Percentiles rank a stretch among this genome's conserved stretches.
Evolutionary conservation across 2,888 invertebrate genomes (phyloP).

Genomic region (Synanthedon vespiformis): DNA sequence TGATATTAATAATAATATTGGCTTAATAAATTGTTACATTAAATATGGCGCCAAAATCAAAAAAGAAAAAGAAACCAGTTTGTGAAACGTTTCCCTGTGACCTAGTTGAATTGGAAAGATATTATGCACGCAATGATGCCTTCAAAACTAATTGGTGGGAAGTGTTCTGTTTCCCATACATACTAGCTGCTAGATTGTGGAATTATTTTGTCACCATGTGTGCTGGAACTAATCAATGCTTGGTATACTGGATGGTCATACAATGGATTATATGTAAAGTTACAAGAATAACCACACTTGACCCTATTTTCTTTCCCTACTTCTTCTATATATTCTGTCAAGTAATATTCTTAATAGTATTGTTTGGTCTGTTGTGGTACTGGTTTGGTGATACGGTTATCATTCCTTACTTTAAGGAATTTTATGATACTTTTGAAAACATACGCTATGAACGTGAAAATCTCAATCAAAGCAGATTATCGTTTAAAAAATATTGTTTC

Average conservation of each 20-base stretch:
- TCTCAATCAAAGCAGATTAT: constrained; percentile 15
- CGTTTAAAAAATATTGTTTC: constrained; percentile 50
- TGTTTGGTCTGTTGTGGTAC: constrained; percentile 34
- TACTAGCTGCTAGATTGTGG: constrained; percentile 38
- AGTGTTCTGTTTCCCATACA: constrained; percentile 51
- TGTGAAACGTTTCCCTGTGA: constrained; percentile 10
- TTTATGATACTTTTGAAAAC: constrained; percentile 13
- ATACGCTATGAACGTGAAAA: constrained; percentile 9
- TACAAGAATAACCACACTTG: constrained; percentile 35
- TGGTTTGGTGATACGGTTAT: constrained; percentile 31
- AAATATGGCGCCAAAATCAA: constrained; percentile 31
- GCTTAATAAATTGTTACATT: not conserved
- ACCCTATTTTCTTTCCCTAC: constrained; percentile 50
- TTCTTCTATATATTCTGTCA: constrained; percentile 54
- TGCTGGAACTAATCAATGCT: constrained; percentile 44
- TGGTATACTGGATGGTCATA: constrained; percentile 49
- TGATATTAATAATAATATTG: too few species aligned
- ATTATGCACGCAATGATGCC: constrained; percentile 33
- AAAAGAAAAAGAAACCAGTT: constrained; percentile 17
- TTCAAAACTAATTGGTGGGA: constrained; percentile 49
- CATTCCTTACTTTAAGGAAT: constrained; percentile 32
- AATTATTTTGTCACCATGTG: constrained; percentile 39
- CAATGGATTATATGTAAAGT: constrained; percentile 56
- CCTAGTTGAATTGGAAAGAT: constrained; percentile 21
- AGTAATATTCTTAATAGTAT: constrained; percentile 33